phyloP scores from a whole-genome alignment of 2,888 invertebrate genomes.

The Xylocampa areola region DNA sequence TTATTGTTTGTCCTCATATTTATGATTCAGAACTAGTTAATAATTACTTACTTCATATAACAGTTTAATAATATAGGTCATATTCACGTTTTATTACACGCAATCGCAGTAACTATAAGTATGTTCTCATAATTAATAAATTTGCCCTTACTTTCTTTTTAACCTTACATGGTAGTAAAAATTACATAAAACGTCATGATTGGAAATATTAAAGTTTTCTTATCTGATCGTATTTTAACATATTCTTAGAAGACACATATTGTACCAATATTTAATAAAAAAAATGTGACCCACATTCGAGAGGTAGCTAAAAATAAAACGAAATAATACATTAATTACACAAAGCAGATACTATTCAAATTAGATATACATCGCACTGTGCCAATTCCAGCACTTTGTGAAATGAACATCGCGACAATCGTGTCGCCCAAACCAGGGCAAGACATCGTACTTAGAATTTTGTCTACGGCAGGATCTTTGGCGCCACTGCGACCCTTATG shows the following conservation, averaged over 20 bases:
- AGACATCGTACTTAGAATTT: constrained; percentile 84
- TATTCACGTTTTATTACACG: constrained; percentile 27
- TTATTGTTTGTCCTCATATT: constrained; percentile 9
- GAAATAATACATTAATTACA: constrained; percentile 15
- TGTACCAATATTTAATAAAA: too few relatives aligned
- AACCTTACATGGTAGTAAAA: constrained; percentile 15
- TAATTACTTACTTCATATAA: constrained; percentile 22
- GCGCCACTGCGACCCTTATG: constrained; percentile 88
- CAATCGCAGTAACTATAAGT: constrained; percentile 17
- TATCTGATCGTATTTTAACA: too few relatives aligned
- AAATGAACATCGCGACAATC: constrained; percentile 56
- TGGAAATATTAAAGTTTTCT: constrained; percentile 4
- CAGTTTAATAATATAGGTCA: constrained; percentile 46
- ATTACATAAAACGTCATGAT: constrained; percentile 9
- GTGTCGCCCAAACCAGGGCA: constrained; percentile 65
- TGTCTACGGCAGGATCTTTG: constrained; percentile 86
- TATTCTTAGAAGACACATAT: too few relatives aligned
- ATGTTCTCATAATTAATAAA: constrained; percentile 35
- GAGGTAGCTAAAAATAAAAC: background rate
- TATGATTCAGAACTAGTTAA: constrained; percentile 32
- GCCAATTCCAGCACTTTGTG: constrained; percentile 56
- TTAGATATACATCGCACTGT: constrained; percentile 44
- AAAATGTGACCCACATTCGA: too few relatives aligned
- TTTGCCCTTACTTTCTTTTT: constrained; percentile 33
- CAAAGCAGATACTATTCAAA: constrained; percentile 25